Evolutionary conservation across 2,797 vertebrate species (phyloP).

Genomic region (Astyanax mexicanus): DNA sequence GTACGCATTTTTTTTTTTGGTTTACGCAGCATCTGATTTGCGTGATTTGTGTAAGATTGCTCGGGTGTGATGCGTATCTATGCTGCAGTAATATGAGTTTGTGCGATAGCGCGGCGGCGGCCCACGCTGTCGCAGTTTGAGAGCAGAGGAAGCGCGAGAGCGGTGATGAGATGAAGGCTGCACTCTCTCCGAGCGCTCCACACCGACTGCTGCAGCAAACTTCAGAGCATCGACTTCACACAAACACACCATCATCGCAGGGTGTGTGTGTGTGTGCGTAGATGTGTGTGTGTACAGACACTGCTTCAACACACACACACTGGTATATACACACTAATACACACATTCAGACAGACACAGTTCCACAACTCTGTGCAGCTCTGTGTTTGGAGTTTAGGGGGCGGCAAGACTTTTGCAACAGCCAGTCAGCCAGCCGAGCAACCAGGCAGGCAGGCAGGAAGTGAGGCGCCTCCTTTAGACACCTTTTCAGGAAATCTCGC

Average conservation of each 20-base stretch:
- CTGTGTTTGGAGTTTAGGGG: constrained; percentile 20
- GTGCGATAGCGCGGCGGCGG: not conserved
- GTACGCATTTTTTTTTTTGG: too few species aligned
- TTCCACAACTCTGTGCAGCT: constrained; percentile 15
- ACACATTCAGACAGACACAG: constrained; percentile 6
- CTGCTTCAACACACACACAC: not conserved
- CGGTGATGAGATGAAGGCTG: not conserved
- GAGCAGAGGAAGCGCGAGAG: not conserved
- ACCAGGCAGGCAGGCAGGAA: not conserved
- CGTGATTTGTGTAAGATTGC: too few species aligned
- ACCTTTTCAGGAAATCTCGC: constrained; percentile 40
- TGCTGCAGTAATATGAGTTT: constrained; percentile 10
- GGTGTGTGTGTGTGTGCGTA: not conserved
- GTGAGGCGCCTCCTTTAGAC: constrained; percentile 16
- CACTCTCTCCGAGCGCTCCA: not conserved
- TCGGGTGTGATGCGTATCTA: too few species aligned
- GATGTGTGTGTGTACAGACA: constrained; percentile 9
- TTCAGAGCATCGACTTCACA: constrained; percentile 39
- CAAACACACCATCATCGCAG: constrained; percentile 12
- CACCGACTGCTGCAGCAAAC: constrained; percentile 19
- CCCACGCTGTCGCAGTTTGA: not conserved
- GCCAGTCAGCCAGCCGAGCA: too few species aligned
- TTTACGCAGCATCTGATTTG: too few species aligned
- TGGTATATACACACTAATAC: too few species aligned
- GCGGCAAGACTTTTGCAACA: constrained; percentile 4